Percentiles rank a stretch among this genome's conserved stretches.
These are phyloP conservation scores for Orius insidiosus DNA, from an alignment of 1,140 invertebrate genomes.

Conservation along the genomic window DNA sequence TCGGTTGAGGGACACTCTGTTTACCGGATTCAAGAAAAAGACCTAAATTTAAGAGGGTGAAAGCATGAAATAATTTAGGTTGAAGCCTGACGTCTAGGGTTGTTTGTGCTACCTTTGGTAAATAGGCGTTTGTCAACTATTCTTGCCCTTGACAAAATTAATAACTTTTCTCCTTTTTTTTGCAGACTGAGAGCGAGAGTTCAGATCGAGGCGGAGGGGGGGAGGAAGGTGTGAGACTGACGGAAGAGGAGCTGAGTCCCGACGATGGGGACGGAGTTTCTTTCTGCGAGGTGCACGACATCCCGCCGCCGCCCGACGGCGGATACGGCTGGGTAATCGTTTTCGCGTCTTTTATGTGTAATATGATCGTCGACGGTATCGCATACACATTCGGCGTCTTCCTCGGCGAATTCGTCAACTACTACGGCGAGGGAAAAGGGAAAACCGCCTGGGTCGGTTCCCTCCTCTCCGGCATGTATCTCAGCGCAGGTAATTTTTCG, in stretches of 20 bases:
- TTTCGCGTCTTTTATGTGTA: slow-evolving; percentile 90
- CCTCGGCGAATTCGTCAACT: slow-evolving; percentile 56
- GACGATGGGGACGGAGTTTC: slow-evolving; percentile 52
- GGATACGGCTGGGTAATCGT: slow-evolving; percentile 91
- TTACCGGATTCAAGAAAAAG: no score
- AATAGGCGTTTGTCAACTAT: no score
- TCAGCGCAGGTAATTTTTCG: slow-evolving; percentile 73
- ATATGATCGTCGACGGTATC: slow-evolving; percentile 96
- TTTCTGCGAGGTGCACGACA: slow-evolving; percentile 49
- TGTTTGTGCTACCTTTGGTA: no score
- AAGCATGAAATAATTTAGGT: no score
- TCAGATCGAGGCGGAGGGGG: slow-evolving; percentile 46
- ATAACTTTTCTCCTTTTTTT: slow-evolving; percentile 23
- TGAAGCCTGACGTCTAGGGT: no score
- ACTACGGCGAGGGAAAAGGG: slow-evolving; percentile 72
- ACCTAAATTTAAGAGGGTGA: no score
- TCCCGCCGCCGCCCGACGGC: slow-evolving; percentile 67
- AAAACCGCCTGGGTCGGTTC: slow-evolving; percentile 88
- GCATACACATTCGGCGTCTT: slow-evolving; percentile 88
- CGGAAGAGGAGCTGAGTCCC: slow-evolving; percentile 5
- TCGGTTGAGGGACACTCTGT: no score
- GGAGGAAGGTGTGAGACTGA: slow-evolving; percentile 4
- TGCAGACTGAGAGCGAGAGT: slow-evolving; percentile 65
- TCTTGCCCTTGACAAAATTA: no score
- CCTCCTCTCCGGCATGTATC: slow-evolving; percentile 80